Evolutionary conservation across 2,888 invertebrate species (phyloP).

Genomic region (Hedya salicella): DNA sequence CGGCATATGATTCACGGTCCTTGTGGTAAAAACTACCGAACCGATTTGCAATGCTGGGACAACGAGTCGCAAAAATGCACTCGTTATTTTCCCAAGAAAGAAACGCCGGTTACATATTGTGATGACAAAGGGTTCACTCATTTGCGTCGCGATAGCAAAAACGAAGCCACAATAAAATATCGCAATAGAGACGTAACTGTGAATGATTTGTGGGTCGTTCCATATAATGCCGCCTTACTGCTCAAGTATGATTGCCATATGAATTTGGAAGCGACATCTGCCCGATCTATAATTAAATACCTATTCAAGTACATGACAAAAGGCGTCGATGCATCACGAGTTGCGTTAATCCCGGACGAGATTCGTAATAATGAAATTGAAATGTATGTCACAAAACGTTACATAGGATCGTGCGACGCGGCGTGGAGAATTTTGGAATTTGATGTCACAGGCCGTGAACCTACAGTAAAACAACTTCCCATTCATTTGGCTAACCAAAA

Average conservation of each 20-base stretch:
- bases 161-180: neutral
- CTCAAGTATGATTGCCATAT: conserved; percentile 7
- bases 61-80: neutral
- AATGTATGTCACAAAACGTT: neutral
- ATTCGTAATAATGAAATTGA: neutral
- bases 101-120: neutral
- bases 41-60: conserved; percentile 5
- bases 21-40: neutral
- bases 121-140: neutral
- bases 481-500: neutral
- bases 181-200: conserved; percentile 1
- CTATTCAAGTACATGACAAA: conserved; percentile 1
- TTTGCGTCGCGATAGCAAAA: neutral
- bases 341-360: conserved; percentile 2
- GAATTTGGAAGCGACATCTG: neutral
- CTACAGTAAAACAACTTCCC: neutral
- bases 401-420: conserved; percentile 7
- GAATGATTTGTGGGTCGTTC: conserved; percentile 1
- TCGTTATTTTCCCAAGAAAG: conserved; percentile 4
- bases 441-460: neutral
- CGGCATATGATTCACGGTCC: conserved; percentile 10
- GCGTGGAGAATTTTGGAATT: conserved; percentile 6
- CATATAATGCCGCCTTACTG: conserved; percentile 1
- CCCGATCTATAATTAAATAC: conserved; percentile 1
- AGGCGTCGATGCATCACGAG: neutral